Evolutionary conservation across 2,113 vertebrate species (phyloP).

Genomic region (Myotis yumanensis): DNA sequence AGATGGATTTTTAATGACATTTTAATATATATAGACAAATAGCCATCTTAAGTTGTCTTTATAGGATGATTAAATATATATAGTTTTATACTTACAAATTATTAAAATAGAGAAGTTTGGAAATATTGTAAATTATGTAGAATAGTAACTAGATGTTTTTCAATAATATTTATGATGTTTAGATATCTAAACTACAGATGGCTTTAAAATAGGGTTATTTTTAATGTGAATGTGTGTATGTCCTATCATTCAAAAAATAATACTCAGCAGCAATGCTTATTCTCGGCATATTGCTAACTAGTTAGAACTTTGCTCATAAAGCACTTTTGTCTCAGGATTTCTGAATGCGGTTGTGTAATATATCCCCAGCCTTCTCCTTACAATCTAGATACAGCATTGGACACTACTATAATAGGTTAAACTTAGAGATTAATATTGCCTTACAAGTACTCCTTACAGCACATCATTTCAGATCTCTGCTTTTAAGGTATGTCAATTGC

Average conservation of each 20-base stretch:
- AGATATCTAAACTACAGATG: constrained; percentile 1
- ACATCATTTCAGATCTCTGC: constrained; percentile 80
- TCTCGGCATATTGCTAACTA: constrained; percentile 27
- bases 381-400: constrained; percentile 55
- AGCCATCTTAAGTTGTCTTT: constrained; percentile 43
- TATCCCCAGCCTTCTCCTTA: constrained; percentile 27
- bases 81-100: constrained; percentile 9
- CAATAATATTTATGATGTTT: constrained; percentile 52
- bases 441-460: constrained; percentile 71
- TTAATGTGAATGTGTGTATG: constrained; percentile 36
- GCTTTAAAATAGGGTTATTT: constrained; percentile 47
- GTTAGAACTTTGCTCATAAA: constrained; percentile 47
- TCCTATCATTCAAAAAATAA: constrained; percentile 13
- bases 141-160: constrained; percentile 15
- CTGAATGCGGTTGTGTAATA: constrained; percentile 22
- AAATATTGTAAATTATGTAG: constrained; percentile 13
- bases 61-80: constrained; percentile 29
- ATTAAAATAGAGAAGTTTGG: constrained; percentile 8
- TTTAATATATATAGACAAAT: neutral
- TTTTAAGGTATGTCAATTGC: constrained; percentile 81
- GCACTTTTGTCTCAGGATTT: constrained; percentile 47
- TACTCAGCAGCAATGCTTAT: neutral
- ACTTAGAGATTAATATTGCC: constrained; percentile 72
- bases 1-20: constrained; percentile 18
- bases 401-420: constrained; percentile 68